Percentiles rank a stretch among this genome's conserved stretches.
These are phyloP conservation scores for Loxodonta africana DNA, from an alignment of 2,113 vertebrate genomes.

Conservation along the genomic window DNA sequence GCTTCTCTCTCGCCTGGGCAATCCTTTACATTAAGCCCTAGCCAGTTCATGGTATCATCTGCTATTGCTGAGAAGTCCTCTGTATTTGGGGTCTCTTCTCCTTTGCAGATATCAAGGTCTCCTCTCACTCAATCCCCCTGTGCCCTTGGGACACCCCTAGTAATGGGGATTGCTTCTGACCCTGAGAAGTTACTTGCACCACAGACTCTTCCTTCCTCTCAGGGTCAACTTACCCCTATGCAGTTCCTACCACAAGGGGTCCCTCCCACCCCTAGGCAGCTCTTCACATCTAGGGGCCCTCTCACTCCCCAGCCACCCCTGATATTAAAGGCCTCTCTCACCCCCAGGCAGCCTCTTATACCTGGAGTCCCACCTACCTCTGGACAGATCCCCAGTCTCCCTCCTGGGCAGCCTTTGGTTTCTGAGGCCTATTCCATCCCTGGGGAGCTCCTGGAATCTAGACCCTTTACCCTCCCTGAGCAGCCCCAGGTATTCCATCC, in stretches of 20 bases:
- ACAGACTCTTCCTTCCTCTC: conserved; percentile 35
- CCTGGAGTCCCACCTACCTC: neutral
- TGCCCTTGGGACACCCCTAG: neutral
- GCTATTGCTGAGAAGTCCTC: neutral
- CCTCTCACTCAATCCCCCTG: neutral
- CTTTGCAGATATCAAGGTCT: neutral
- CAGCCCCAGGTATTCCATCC: neutral
- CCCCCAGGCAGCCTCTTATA: neutral
- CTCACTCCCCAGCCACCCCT: neutral
- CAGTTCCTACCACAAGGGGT: neutral
- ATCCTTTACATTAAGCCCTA: neutral
- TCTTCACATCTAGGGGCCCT: neutral
- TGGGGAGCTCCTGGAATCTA: neutral
- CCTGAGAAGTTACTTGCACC: conserved; percentile 11
- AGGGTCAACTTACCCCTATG: neutral
- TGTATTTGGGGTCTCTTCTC: neutral
- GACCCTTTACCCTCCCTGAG: neutral
- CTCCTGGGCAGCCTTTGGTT: conserved; percentile 5
- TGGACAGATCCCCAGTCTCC: conserved; percentile 24
- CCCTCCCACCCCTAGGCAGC: neutral
- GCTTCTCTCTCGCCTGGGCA: neutral
- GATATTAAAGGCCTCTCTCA: neutral
- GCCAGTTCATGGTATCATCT: neutral
- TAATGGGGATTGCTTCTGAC: neutral
- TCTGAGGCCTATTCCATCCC: neutral